phyloP scores from a whole-genome alignment of 2,113 vertebrate genomes.

The Odontophorus gujanensis region DNA sequence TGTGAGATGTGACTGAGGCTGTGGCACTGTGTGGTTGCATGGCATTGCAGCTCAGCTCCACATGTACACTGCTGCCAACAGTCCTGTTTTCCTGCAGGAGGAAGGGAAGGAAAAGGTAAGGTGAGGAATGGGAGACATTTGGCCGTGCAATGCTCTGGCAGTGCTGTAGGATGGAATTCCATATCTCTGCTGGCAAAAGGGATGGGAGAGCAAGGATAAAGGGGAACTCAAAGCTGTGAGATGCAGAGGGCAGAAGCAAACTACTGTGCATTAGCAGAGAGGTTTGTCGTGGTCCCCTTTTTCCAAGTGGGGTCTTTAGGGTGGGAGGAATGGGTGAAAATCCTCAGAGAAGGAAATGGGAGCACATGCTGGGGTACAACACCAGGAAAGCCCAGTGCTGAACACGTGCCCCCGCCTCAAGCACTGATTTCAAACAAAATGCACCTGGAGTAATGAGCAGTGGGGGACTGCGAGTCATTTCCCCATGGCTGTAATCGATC shows the following conservation, averaged over 20 bases:
- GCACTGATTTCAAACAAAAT: not conserved
- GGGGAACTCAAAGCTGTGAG: not conserved
- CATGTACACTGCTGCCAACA: rapidly evolving
- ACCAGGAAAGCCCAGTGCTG: not conserved
- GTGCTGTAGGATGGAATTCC: rapidly evolving
- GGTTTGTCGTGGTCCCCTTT: not conserved
- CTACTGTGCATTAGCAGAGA: not conserved
- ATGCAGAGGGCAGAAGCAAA: not conserved
- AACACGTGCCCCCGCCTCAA: rapidly evolving
- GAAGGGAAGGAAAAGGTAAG: not conserved
- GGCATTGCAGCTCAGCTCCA: not conserved
- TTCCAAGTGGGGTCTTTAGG: not conserved
- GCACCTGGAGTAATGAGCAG: not conserved
- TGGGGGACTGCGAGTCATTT: not conserved
- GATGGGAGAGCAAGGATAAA: rapidly evolving
- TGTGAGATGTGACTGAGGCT: not conserved
- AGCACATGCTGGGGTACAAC: not conserved
- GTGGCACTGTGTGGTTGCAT: not conserved
- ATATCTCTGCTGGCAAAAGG: rapidly evolving
- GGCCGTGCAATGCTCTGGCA: not conserved
- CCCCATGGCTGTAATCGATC: not conserved
- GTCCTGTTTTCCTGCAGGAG: not conserved
- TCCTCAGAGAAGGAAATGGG: rapidly evolving
- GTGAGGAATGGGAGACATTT: not conserved
- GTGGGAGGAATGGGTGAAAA: not conserved